These are phyloP conservation scores for Camelus bactrianus DNA, from an alignment of 2,113 vertebrate genomes.

Conservation along the genomic window DNA sequence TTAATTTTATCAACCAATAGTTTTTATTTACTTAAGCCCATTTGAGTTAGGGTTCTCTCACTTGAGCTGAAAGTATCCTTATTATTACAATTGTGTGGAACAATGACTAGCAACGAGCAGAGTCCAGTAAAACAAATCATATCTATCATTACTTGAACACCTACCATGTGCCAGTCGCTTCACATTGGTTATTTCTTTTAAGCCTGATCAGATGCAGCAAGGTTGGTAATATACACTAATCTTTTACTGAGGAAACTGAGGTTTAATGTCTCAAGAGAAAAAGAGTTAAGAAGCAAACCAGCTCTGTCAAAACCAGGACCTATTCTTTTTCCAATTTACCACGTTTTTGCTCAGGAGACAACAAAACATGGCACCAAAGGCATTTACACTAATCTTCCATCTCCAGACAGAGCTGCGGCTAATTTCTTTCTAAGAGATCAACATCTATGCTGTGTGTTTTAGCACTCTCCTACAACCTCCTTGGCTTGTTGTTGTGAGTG, in stretches of 20 bases:
- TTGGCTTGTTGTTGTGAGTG: background rate
- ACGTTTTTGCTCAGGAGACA: conserved; percentile 19
- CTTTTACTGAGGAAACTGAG: background rate
- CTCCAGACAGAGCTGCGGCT: background rate
- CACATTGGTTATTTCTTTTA: background rate
- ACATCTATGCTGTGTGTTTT: background rate
- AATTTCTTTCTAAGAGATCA: background rate
- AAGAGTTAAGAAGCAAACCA: background rate
- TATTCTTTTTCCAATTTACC: background rate
- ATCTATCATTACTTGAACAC: background rate
- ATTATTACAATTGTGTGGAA: background rate
- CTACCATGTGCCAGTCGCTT: background rate
- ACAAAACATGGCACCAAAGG: background rate
- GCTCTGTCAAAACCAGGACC: background rate
- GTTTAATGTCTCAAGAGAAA: background rate
- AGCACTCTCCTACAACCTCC: background rate
- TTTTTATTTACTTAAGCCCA: background rate
- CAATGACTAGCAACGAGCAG: background rate
- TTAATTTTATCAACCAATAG: background rate
- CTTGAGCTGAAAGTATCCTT: background rate
- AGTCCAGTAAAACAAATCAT: background rate
- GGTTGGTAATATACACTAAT: background rate
- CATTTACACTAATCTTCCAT: background rate
- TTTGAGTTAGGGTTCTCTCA: background rate
- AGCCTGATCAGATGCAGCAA: background rate